phyloP scores from a whole-genome alignment of 2,113 vertebrate species.

The Mustela lutreola region DNA sequence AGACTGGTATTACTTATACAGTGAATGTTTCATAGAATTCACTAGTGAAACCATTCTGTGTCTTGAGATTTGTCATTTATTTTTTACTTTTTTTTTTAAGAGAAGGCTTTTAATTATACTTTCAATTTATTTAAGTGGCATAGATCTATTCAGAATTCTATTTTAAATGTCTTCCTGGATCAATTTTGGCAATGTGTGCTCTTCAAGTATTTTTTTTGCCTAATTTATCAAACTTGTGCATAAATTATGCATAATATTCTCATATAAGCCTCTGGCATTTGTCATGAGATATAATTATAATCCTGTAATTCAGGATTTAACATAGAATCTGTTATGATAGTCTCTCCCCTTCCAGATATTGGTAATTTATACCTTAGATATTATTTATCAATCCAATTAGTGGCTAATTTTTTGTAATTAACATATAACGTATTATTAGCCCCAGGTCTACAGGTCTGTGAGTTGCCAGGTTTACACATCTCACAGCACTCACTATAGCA shows the following conservation, averaged over 20 bases:
- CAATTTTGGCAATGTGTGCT: neutral
- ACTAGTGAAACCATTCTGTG: neutral
- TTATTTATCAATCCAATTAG: neutral
- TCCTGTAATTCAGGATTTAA: neutral
- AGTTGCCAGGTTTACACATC: too few species aligned
- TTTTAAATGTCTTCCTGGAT: neutral
- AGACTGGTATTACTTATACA: neutral
- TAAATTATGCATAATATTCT: neutral
- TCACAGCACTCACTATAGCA: too few species aligned
- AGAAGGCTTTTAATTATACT: neutral
- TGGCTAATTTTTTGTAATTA: neutral
- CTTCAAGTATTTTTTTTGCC: neutral
- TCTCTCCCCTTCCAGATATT: neutral
- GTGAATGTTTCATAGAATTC: neutral
- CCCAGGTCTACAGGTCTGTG: too few species aligned
- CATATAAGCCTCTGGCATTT: neutral
- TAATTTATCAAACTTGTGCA: neutral
- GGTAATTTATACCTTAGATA: neutral
- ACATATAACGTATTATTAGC: too few species aligned
- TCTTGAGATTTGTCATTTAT: neutral
- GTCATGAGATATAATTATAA: neutral
- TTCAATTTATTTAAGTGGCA: neutral
- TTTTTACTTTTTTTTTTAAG: neutral
- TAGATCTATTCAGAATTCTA: neutral
- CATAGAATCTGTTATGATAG: neutral